A percentile compares a stretch with the other conserved stretches of the same genome.
Evolutionary conservation across 2,113 vertebrate species (phyloP).

Genomic region (Accipiter virgatus): DNA sequence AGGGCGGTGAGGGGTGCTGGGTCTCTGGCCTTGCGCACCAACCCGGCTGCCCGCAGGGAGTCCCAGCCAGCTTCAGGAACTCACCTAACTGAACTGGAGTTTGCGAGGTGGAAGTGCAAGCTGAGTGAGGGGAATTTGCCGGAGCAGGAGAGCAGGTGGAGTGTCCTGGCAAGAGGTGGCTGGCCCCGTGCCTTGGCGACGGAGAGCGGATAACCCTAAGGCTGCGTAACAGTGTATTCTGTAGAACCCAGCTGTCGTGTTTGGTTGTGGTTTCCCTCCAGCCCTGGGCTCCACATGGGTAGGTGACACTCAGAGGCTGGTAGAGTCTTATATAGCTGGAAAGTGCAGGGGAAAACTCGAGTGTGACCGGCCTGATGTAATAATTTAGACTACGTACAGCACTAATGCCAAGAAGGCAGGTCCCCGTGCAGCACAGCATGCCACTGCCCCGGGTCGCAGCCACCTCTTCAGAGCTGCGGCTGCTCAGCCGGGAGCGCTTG

Average conservation of each 20-base stretch:
- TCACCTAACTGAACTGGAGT: not conserved
- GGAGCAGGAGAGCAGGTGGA: not conserved
- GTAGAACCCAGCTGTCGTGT: not conserved
- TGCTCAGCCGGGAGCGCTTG: not conserved
- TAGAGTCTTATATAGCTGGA: not conserved
- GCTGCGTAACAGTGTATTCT: rapidly evolving
- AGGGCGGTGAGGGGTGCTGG: not conserved
- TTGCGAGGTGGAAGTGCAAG: not conserved
- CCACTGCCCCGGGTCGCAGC: not conserved
- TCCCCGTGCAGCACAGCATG: not conserved
- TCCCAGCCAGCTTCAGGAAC: not conserved
- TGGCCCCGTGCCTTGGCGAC: not conserved
- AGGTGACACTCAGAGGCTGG: not conserved
- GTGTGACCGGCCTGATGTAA: not conserved
- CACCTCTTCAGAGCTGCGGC: not conserved
- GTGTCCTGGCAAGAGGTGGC: not conserved
- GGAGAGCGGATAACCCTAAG: rapidly evolving
- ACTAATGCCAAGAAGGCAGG: not conserved
- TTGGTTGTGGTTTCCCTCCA: not conserved
- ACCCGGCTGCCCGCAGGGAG: rapidly evolving
- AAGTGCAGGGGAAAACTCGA: not conserved
- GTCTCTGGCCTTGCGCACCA: not conserved
- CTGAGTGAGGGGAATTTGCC: not conserved
- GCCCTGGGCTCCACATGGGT: not conserved
- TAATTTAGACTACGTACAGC: not conserved